Base-by-base conservation (phyloP, 64 coral and sea anemone genomes). In the Orbicella faveolata region DNA sequence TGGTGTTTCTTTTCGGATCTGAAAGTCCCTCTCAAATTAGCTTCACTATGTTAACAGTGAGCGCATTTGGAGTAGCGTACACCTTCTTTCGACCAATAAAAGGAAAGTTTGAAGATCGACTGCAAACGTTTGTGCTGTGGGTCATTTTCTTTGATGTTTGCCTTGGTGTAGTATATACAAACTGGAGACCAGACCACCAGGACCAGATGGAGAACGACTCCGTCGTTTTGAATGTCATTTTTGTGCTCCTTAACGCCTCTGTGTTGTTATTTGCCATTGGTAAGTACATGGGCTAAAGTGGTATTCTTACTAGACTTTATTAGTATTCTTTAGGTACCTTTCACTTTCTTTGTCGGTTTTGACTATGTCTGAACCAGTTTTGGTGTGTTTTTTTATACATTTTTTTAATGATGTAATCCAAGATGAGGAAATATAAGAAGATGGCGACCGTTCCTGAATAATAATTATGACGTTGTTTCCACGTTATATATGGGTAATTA, bases 131-230 rank as follows among this genome's bases (percentile, higher is more conserved):
- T 76, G 75, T 20, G 16, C 77, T 79, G 16, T 79, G 77, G 77
- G n/a, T 79, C 17, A 79, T 79, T 5, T 79, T 79, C 48, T 79
- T 79, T 53, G 77, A 79, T 41, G 51, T 79, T 25, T 54, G 77
- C 21, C 23, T 79, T 55, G 77, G 77, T 25, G 77, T 51, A 21
- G 17, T 79, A 4, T 79, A 79, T 30, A n/a, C 44, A 12, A 21
- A 53, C 6, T 25, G 39, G 77, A 79, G 23, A 48, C n/a, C 48
- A 17, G 48, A 48, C 44, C 44, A 48, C 9, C 20, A 25, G 2
- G 41, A 23, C 17, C 18, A 57, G 4, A 54, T 2, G 6, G 9
- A 26, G 19, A 55, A 77, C 35, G 16, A 77, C 34, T 12, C 17
- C 75, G 16, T 36, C 13, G 33, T 79, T 55, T 21, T 79, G 3